Evolutionary conservation across 2,113 vertebrate genomes (phyloP), one percentile per base, ranked within the genome.

Genomic region (Pangasianodon gigas): DNA sequence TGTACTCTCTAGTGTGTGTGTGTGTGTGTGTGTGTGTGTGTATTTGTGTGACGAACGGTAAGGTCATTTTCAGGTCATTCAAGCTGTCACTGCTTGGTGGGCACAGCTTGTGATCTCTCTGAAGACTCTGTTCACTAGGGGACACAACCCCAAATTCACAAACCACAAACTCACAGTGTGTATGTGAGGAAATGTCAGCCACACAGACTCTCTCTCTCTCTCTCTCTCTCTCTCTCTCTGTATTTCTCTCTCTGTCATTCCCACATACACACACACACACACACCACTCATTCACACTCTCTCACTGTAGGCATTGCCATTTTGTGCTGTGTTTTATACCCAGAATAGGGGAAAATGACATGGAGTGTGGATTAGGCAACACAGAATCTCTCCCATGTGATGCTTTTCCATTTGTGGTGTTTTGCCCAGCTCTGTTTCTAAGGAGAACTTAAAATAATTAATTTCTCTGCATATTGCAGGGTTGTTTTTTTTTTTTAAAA

Each of bases 41-140:
- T 60, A 60, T 60, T 21, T 60, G 21, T 62, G 86, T 69, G 82
- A 60, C 71, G 51, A 86, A 46, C 37, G 5, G 41, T 54, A 75
- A 65, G 51, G 67, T 37, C 46, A 74, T 21, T 85, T 86, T 69
- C n/a, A 80, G 71, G 77, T 74, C 75, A 58, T 60, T 85, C 41
- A 44, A 44, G 71, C 37, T 74, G 62, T 52, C 44, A 32, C 24
- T 52, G 62, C 16, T 86, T 60, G 32, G 24, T 79, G 44, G 85
- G 77, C 89, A 75, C 74, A 89, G 67, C n/a, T 16, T 37, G 16
- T 37, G 29, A 37, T 32, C 67, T 18, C 32, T 16, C n/a, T 37
- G 67, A 71, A 32, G 67, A 71, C 11, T 71, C 14, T 41, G 69
- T 74, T 74, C 32, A 74, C 16, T 32, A 48, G 46, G 13, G 26